Percentiles rank a stretch among this genome's conserved stretches.
Evolutionary conservation across 1,140 invertebrate genomes (phyloP).

Genomic region (Acyrthosiphon pisum): DNA sequence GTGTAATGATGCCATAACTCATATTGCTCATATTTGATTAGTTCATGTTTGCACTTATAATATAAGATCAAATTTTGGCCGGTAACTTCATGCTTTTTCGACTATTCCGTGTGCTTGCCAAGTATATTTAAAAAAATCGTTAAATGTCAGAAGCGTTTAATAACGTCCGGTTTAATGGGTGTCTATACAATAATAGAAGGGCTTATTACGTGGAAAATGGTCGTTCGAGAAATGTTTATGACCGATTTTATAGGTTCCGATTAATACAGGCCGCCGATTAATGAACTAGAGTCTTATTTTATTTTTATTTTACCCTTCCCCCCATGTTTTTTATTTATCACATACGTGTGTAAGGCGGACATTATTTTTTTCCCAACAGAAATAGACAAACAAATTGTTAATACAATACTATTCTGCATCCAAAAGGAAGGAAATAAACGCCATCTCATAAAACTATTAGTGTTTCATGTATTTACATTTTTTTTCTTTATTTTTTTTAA

Average conservation of each 20-base stretch:
- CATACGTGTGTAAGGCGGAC: background rate
- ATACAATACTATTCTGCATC: background rate
- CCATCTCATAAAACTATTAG: constrained; percentile 28
- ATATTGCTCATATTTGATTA: background rate
- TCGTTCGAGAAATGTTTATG: constrained; percentile 45
- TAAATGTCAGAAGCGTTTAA: constrained; percentile 45
- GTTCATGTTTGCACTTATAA: background rate
- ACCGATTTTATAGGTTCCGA: constrained; percentile 52
- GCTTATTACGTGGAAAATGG: constrained; percentile 35
- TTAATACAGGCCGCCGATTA: constrained; percentile 51
- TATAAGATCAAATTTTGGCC: background rate
- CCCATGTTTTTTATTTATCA: background rate
- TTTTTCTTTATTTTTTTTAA: constrained; percentile 4
- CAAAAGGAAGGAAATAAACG: background rate
- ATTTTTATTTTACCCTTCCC: background rate
- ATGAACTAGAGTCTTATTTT: constrained; percentile 52
- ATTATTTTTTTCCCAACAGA: background rate
- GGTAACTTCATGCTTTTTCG: background rate
- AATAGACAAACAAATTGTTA: constrained; percentile 30
- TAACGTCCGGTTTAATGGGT: constrained; percentile 48
- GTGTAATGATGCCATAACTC: background rate
- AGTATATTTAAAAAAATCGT: constrained; percentile 57
- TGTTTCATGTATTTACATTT: constrained; percentile 28
- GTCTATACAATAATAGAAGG: constrained; percentile 46
- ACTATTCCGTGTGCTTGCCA: background rate